phyloP scores from a whole-genome alignment of 2,113 vertebrate species.

The Platysteira castanea region DNA sequence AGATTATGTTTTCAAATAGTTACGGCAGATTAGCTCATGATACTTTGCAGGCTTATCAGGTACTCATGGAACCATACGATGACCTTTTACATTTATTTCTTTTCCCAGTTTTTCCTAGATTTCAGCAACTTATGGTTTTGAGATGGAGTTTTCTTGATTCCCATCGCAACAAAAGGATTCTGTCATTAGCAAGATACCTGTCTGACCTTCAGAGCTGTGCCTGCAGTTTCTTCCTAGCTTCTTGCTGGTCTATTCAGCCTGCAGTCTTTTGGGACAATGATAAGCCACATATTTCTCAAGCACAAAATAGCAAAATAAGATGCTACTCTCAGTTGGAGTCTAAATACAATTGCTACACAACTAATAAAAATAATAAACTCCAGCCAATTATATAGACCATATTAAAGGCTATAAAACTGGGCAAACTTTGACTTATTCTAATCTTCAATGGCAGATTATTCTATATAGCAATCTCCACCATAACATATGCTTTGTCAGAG shows the following conservation, averaged over 20 bases:
- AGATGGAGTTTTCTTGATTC: neutral
- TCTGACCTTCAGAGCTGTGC: neutral
- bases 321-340: neutral
- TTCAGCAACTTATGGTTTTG: neutral
- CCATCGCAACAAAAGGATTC: neutral
- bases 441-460: neutral
- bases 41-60: neutral
- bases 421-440: neutral
- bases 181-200: neutral
- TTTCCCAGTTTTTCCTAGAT: neutral
- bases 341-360: neutral
- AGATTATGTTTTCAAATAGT: neutral
- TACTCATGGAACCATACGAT: neutral
- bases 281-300: neutral
- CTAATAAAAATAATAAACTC: neutral
- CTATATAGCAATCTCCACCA: neutral
- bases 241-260: neutral
- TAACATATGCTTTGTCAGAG: neutral
- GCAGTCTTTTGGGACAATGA: neutral
- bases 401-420: neutral
- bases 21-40: neutral
- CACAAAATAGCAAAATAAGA: neutral
- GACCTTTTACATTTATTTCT: neutral
- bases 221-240: neutral
- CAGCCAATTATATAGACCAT: neutral